Conservation (phyloP, 2,888 invertebrate genomes). For the Ariolimax columbianus region DNA sequence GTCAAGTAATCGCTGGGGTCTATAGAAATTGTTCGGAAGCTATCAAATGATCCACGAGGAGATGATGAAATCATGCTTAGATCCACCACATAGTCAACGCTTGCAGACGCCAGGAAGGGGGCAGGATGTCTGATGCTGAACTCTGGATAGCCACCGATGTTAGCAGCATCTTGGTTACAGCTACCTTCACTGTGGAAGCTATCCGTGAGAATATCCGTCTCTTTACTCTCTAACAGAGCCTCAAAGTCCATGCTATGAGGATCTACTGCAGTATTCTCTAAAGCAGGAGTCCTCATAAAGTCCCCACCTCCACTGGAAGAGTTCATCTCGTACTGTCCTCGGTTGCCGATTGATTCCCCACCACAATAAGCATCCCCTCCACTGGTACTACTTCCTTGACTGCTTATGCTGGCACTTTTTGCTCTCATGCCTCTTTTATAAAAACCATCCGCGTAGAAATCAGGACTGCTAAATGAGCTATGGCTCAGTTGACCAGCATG, state of each 20-base stretch:
- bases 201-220: constrained; percentile 75
- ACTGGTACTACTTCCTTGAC: constrained; percentile 33
- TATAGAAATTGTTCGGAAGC: constrained; percentile 50
- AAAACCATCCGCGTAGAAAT: constrained; percentile 56
- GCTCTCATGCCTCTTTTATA: constrained; percentile 21
- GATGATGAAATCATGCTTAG: constrained; percentile 41
- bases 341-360: constrained; percentile 64
- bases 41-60: constrained; percentile 47
- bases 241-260: constrained; percentile 77
- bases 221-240: constrained; percentile 75
- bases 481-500: constrained; percentile 56
- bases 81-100: constrained; percentile 26
- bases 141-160: neutral
- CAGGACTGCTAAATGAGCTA: constrained; percentile 58
- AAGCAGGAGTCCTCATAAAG: neutral
- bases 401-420: constrained; percentile 15
- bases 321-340: neutral
- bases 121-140: constrained; percentile 56
- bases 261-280: constrained; percentile 65
- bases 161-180: constrained; percentile 41
- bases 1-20: constrained; percentile 48
- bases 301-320: constrained; percentile 22
- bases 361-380: constrained; percentile 19
- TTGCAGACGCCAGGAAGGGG: constrained; percentile 61
- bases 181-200: constrained; percentile 76